Base-by-base conservation (phyloP, 2,113 vertebrate genomes). In the Calypte anna region DNA sequence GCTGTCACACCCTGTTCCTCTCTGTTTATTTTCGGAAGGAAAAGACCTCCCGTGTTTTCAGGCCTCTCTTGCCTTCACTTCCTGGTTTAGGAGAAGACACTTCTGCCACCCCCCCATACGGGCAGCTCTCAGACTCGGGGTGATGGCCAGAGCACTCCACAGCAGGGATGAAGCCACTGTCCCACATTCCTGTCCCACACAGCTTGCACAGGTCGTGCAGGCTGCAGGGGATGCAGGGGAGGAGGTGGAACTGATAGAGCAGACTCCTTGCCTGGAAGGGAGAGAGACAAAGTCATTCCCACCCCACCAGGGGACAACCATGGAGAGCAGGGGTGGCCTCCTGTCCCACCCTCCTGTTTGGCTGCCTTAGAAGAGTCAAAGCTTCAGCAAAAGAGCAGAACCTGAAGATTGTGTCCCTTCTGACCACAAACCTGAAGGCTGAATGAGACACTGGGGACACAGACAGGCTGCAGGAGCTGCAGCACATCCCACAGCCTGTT, bases 101-200 rank as follows among this genome's bases (percentile, higher is more conserved):
- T 51, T 98, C 98, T 70, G 96, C 97, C 12, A 97, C 98, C 87
- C 99, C 99, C 91, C 99, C 99, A 2, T 99, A 99, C 1, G 99
- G 99, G 96, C 99, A 99, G 98, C 98, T 98, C 95, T 99, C 98
- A 0, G 98, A 98, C 86, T 98, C 98, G 0, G 97, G 97, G 96
- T 99, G 99, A 66, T 99, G 98, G 59, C 99, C 99, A 0, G 99
- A 98, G 97, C 99, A 99, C 98, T 99, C 99, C 94, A 99, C 98
- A 0, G 99, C 97, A 0, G 99, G 99, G 95, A 99, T 99, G 98
- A 98, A 99, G 90, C 99, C 99, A 1, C 99, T 99, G 98, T 99
- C 99, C 99, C 99, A 99, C 99, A 99, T 99, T 40, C 99, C 99
- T 0, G 99, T 98, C 43, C 99, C 99, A 11, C 99, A 99, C 69